A percentile compares a stretch with the other conserved stretches of the same genome.
Evolutionary conservation across 2,888 invertebrate genomes (phyloP).

Genomic region (Macaria liturata): DNA sequence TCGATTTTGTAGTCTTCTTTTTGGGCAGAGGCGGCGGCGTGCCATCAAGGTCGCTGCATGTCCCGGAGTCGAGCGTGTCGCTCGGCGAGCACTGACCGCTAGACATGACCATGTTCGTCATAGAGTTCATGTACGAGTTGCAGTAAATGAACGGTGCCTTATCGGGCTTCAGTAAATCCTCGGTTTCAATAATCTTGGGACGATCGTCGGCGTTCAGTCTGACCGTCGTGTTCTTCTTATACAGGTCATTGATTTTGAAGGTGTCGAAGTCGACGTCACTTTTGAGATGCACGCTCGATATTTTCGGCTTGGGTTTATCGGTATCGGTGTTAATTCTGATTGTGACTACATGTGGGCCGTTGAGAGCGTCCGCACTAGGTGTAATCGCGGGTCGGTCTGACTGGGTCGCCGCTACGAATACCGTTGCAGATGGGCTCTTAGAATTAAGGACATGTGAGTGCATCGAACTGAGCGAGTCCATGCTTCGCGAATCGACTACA

Average conservation of each 20-base stretch:
- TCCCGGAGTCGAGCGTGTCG: slow-evolving; percentile 92
- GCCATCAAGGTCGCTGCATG: slow-evolving; percentile 92
- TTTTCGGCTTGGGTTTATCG: slow-evolving; percentile 77
- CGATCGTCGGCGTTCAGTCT: slow-evolving; percentile 83
- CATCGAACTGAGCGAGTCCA: slow-evolving; percentile 78
- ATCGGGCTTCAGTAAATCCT: slow-evolving; percentile 70
- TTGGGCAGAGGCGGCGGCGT: slow-evolving; percentile 88
- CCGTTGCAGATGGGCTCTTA: slow-evolving; percentile 79
- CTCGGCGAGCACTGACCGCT: slow-evolving; percentile 93
- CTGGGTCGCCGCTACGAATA: slow-evolving; percentile 80
- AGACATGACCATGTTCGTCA: slow-evolving; percentile 85
- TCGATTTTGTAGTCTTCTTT: slow-evolving; percentile 83
- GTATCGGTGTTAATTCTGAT: slow-evolving; percentile 87
- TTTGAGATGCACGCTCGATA: slow-evolving; percentile 77
- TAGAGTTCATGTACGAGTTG: slow-evolving; percentile 80
- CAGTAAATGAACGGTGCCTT: slow-evolving; percentile 85
- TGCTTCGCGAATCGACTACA: slow-evolving; percentile 52
- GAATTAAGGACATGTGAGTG: slow-evolving; percentile 83
- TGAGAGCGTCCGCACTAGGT: slow-evolving; percentile 70
- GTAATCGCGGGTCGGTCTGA: slow-evolving; percentile 75
- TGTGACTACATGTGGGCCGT: slow-evolving; percentile 86
- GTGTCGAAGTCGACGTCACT: slow-evolving; percentile 73
- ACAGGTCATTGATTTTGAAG: slow-evolving; percentile 64
- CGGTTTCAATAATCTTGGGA: slow-evolving; percentile 79
- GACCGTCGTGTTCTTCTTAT: slow-evolving; percentile 81